Evolutionary conservation across 2,113 vertebrate genomes (phyloP).

Genomic region (Ammodytes dubius): DNA sequence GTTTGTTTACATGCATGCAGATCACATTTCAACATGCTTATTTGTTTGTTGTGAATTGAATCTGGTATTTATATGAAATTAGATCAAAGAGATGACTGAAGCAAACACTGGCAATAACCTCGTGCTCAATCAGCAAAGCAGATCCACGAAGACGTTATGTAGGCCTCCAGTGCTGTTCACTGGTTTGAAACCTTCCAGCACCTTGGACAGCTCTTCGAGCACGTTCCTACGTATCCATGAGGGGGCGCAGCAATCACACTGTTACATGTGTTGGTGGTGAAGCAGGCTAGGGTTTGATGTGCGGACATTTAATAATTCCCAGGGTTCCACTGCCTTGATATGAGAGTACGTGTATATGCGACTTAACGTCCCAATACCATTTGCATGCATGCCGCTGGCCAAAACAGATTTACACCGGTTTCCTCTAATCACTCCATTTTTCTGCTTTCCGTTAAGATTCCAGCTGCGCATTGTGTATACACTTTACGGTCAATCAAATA

Average conservation of each 20-base stretch:
- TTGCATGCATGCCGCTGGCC: not conserved
- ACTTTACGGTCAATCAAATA: constrained; percentile 68
- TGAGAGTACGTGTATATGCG: not conserved
- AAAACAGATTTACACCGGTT: not conserved
- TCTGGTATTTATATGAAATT: not conserved
- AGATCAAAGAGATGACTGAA: not conserved
- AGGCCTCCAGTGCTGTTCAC: not conserved
- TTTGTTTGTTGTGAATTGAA: not conserved
- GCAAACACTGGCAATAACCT: not conserved
- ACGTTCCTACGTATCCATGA: constrained; percentile 22
- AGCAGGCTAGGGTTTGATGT: not conserved
- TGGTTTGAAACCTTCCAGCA: constrained; percentile 63
- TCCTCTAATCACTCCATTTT: not conserved
- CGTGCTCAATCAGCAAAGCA: constrained; percentile 15
- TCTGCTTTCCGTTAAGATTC: constrained; percentile 12
- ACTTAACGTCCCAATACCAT: constrained; percentile 5
- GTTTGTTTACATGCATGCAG: not conserved
- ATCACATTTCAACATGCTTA: not conserved
- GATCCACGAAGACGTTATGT: not conserved
- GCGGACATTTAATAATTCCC: constrained; percentile 11
- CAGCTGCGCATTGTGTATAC: constrained; percentile 57
- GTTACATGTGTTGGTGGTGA: constrained; percentile 1
- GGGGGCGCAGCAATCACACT: constrained; percentile 68
- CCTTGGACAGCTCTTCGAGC: constrained; percentile 66
- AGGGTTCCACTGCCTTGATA: not conserved